These are phyloP conservation scores for Monodelphis domestica DNA, from an alignment of 2,797 vertebrate genomes.

Conservation along the genomic window DNA sequence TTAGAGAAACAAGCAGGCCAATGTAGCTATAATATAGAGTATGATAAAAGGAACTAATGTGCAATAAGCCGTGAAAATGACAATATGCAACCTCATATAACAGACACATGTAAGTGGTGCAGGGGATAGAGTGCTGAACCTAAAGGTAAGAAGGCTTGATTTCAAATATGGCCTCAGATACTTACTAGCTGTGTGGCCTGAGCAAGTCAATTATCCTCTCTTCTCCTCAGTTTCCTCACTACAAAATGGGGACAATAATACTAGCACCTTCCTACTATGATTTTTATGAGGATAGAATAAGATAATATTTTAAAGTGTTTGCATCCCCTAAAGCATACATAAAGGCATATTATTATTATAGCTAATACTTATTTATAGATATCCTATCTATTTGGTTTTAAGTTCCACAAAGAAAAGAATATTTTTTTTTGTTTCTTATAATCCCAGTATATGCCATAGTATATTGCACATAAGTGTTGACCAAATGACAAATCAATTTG, in stretches of 20 bases:
- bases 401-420: neutral
- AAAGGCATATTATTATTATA: neutral
- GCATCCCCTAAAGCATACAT: neutral
- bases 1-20: neutral
- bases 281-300: neutral
- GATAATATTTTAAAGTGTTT: neutral
- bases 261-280: neutral
- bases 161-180: neutral
- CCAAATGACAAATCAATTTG: too few relatives aligned
- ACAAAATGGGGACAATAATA: neutral
- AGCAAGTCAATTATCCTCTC: neutral
- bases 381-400: neutral
- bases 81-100: neutral
- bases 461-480: neutral
- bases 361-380: neutral
- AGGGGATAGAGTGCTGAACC: neutral
- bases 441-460: neutral
- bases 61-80: neutral
- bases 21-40: neutral
- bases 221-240: neutral
- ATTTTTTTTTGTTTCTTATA: neutral
- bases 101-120: neutral
- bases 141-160: neutral
- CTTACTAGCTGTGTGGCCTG: too few relatives aligned
- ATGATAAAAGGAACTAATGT: neutral